Evolutionary conservation across 2,113 vertebrate genomes (phyloP), one percentile per base, ranked within the genome.

Genomic region (Cyprinodon variegatus): DNA sequence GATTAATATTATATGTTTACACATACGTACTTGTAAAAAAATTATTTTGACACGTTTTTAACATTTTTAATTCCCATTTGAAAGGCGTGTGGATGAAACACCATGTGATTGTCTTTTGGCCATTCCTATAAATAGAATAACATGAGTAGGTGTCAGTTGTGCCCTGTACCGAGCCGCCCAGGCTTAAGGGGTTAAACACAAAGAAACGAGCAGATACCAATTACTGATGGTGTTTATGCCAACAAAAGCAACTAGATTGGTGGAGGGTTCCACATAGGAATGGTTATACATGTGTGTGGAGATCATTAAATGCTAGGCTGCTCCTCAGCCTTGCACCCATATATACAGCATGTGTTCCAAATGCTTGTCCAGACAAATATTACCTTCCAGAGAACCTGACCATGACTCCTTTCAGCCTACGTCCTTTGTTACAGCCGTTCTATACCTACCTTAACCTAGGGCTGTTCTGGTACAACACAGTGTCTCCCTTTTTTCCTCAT

Each of bases 401-500:
- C 70, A 57, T 83, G 82, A 82, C 85, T 84, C 77, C 77, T 11
- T 66, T 22, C 12, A 61, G 77, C 69, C 75, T 65, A 65, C 36
- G 4, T 66, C 71, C 79, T 81, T 84, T 81, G 77, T 87, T 72
- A 76, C 81, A n/a, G 61, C 57, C 73, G 76, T 74, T 74, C 73
- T 75, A 72, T 72, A 80, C 72, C 82, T 65, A 80, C 84, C 87
- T 87, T 87, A 86, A 92, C 87, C 88, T 39, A 61, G 66, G 75
- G 65, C 15, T 74, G 37, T 62, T 68, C 50, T 15, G 57, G 46
- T 14, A 1, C 61, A 22, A 66, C 61, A 9, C 22, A 12, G 45
- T 60, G 61, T 61, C 67, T 36, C 50, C 67, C 62, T 78, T 20
- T 39, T 73, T 29, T 70, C 74, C 46, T 64, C 59, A 41, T 61